These are phyloP conservation scores for Gobius niger DNA, from an alignment of 2,113 vertebrate species.

Conservation along the genomic window DNA sequence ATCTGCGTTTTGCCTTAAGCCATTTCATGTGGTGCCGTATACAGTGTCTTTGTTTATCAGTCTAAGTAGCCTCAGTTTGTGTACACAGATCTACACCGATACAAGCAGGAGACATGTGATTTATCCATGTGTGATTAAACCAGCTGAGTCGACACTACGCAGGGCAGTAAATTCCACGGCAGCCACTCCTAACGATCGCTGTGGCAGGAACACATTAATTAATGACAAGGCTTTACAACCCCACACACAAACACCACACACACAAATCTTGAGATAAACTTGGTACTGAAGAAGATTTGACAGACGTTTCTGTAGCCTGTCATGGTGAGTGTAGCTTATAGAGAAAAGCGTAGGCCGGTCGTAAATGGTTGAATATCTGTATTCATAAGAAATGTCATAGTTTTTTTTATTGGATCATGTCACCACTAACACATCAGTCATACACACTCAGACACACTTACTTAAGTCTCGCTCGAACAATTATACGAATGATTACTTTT, in stretches of 20 bases:
- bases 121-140: conserved; percentile 23
- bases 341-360: not conserved
- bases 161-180: conserved; percentile 26
- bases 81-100: not conserved
- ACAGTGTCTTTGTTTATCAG: conserved; percentile 3
- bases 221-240: conserved; percentile 14
- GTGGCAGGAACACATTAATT: conserved; percentile 14
- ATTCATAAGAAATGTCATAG: too few species aligned
- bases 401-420: too few species aligned
- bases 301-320: conserved; percentile 12
- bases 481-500: too few species aligned
- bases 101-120: conserved; percentile 22
- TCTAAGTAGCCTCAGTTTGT: not conserved
- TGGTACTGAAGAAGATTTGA: conserved; percentile 1
- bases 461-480: too few species aligned
- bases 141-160: conserved; percentile 15
- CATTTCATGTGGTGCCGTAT: conserved; percentile 6
- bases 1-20: not conserved
- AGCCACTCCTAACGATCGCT: conserved; percentile 6
- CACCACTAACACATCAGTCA: too few species aligned
- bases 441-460: too few species aligned
- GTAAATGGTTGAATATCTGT: too few species aligned
- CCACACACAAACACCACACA: conserved; percentile 6
- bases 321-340: conserved; percentile 30
- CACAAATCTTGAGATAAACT: not conserved